Percentiles rank a stretch among this genome's conserved stretches.
These are phyloP conservation scores for Myripristis murdjan DNA, from an alignment of 2,797 vertebrate genomes.

Conservation along the genomic window DNA sequence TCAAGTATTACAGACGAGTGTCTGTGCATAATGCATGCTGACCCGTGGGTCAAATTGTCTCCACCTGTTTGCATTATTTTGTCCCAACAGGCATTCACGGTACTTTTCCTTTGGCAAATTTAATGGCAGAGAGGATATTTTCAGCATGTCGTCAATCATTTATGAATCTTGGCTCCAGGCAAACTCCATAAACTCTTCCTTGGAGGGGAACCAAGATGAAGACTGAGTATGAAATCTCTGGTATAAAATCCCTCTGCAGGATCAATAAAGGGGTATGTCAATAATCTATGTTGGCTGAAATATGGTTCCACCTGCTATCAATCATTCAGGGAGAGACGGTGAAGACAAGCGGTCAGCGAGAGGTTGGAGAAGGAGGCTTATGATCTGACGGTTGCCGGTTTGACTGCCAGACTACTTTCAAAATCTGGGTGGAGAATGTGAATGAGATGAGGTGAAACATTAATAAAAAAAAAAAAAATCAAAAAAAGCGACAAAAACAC, in stretches of 20 bases:
- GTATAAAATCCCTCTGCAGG: constrained; percentile 9
- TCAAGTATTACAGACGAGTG: constrained; percentile 28
- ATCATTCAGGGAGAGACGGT: background rate
- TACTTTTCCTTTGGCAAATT: constrained; percentile 39
- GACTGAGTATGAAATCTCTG: background rate
- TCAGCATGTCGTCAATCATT: constrained; percentile 40
- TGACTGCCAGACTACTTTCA: background rate
- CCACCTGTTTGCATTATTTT: constrained; percentile 42
- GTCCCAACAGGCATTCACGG: constrained; percentile 4
- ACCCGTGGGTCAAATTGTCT: constrained; percentile 58
- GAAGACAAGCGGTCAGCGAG: background rate
- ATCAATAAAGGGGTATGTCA: too few species aligned
- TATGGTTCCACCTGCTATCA: too few species aligned
- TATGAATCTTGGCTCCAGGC: constrained; percentile 23
- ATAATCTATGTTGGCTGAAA: too few species aligned
- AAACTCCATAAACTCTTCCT: constrained; percentile 34
- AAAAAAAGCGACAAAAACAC: too few species aligned
- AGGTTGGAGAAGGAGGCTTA: background rate
- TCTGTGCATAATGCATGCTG: constrained; percentile 55
- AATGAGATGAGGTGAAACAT: too few species aligned
- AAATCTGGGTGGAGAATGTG: background rate
- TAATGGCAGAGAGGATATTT: constrained; percentile 23
- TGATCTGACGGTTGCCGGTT: background rate
- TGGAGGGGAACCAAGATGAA: constrained; percentile 28
- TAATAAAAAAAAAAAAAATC: too few species aligned